phyloP scores from a whole-genome alignment of 2,797 vertebrate genomes.

The Acestrorhynchus altus region DNA sequence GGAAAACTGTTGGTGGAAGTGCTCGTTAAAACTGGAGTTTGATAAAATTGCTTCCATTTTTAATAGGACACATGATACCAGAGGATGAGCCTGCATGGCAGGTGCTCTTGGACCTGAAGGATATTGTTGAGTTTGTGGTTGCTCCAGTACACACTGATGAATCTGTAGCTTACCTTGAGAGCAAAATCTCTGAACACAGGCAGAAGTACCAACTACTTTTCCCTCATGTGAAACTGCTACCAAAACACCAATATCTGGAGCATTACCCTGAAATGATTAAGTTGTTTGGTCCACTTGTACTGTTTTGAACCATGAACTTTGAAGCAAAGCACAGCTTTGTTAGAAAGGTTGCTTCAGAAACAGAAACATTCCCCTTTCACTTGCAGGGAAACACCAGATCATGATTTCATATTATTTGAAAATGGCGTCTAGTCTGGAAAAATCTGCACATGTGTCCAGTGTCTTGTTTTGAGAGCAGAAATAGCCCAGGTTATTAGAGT shows the following conservation, averaged over 20 bases:
- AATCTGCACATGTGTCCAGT: neutral
- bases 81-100: constrained; percentile 28
- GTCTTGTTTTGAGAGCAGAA: no score
- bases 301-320: neutral
- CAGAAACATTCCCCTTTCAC: neutral
- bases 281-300: constrained; percentile 33
- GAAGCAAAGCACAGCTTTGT: no score
- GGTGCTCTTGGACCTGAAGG: neutral
- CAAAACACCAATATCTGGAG: constrained; percentile 52
- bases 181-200: constrained; percentile 13
- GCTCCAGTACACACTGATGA: neutral
- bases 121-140: constrained; percentile 3
- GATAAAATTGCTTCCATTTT: constrained; percentile 41
- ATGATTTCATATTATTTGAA: constrained; percentile 13
- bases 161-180: neutral
- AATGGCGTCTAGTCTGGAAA: neutral
- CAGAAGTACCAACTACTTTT: constrained; percentile 1
- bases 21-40: constrained; percentile 43
- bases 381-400: constrained; percentile 6
- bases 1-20: constrained; percentile 31
- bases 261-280: no score
- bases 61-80: constrained; percentile 46
- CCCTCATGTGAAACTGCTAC: constrained; percentile 16
- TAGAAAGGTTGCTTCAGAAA: constrained; percentile 5
- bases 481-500: neutral